Percentiles rank a stretch among this genome's conserved stretches.
Evolutionary conservation across 2,888 invertebrate genomes (phyloP).

Genomic region (Philopedon plagiatum): DNA sequence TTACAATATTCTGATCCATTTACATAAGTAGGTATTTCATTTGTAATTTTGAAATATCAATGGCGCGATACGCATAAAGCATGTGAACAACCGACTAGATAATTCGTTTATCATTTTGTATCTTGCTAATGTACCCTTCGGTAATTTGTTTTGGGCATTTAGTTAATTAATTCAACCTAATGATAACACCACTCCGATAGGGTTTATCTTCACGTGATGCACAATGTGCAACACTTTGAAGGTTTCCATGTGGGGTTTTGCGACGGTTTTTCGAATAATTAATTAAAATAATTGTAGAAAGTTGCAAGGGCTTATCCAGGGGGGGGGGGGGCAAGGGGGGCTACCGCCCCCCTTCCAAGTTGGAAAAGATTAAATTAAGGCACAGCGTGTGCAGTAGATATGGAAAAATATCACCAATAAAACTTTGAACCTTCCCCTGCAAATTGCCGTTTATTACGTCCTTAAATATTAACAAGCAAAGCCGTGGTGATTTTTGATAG

Average conservation of each 20-base stretch:
- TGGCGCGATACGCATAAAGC: not conserved
- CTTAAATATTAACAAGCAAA: no score
- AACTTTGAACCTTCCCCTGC: no score
- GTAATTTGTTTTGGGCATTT: conserved; percentile 29
- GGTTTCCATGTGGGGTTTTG: not conserved
- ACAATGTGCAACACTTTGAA: conserved; percentile 5
- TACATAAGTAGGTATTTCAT: not conserved
- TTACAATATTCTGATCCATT: not conserved
- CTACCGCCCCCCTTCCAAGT: no score
- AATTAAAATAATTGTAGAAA: not conserved
- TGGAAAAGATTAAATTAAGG: no score
- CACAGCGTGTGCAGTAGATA: no score
- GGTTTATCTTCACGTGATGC: conserved; percentile 23
- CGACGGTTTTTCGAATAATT: not conserved
- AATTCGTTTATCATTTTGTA: conserved; percentile 28
- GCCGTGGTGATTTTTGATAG: no score
- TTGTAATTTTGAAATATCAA: not conserved
- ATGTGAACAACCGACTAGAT: conserved; percentile 26
- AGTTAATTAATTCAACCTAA: conserved; percentile 34
- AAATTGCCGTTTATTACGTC: no score
- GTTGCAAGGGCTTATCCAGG: no score
- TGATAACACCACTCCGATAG: conserved; percentile 11
- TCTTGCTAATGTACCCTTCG: conserved; percentile 19
- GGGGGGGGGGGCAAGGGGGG: no score
- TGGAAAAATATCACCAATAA: no score